Conservation (phyloP, 2,888 invertebrate species). For the Sericinus montela region DNA sequence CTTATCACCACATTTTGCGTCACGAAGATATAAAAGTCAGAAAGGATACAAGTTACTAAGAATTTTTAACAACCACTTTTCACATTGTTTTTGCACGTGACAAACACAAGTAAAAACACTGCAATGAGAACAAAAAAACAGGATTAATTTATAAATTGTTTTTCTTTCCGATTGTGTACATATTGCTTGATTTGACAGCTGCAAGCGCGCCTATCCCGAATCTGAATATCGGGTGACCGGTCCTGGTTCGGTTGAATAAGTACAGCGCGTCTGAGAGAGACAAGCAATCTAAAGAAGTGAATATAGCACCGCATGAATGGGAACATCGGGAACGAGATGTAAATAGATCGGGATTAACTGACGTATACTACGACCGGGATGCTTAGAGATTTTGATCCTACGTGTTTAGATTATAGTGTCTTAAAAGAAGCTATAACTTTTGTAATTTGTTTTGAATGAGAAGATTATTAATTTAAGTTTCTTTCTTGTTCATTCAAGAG, state of each 20-base stretch:
- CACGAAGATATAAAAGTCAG: constrained; percentile 53
- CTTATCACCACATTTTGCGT: constrained; percentile 68
- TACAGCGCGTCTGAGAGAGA: constrained; percentile 45
- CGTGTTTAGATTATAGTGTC: not conserved
- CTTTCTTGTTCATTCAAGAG: constrained; percentile 37
- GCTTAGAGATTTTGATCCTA: constrained; percentile 37
- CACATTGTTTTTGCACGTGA: constrained; percentile 78
- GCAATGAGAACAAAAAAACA: constrained; percentile 48
- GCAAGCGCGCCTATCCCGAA: constrained; percentile 66
- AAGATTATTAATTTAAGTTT: constrained; percentile 27
- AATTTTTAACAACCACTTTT: constrained; percentile 79
- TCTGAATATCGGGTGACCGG: constrained; percentile 54
- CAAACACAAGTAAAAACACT: constrained; percentile 79
- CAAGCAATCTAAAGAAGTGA: constrained; percentile 45
- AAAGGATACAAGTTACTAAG: constrained; percentile 76
- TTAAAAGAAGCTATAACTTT: not conserved
- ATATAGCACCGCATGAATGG: constrained; percentile 49
- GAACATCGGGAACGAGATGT: constrained; percentile 58
- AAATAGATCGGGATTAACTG: constrained; percentile 69
- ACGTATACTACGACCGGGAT: constrained; percentile 50
- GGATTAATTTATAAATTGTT: constrained; percentile 31
- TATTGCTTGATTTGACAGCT: constrained; percentile 76
- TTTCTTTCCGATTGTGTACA: constrained; percentile 24
- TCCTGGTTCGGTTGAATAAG: constrained; percentile 59
- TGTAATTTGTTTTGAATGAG: not conserved